These are phyloP conservation scores for Agrochola lychnidis DNA, from an alignment of 2,888 invertebrate species.

Conservation along the genomic window DNA sequence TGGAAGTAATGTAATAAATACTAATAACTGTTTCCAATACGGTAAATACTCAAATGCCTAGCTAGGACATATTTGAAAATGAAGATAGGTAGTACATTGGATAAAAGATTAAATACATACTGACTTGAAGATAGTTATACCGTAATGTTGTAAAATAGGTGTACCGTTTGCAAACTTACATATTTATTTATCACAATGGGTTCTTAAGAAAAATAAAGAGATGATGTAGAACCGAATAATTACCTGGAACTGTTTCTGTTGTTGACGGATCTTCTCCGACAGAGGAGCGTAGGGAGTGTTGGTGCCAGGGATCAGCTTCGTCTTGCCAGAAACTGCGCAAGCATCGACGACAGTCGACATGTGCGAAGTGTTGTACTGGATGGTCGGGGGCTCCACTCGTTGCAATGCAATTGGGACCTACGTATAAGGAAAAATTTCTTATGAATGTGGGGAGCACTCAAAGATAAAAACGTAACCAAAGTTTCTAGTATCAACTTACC, in stretches of 20 bases:
- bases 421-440: slow-evolving; percentile 48
- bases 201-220: neutral
- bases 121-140: neutral
- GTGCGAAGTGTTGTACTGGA: slow-evolving; percentile 83
- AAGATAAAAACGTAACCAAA: slow-evolving; percentile 57
- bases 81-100: neutral
- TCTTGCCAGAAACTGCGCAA: slow-evolving; percentile 78
- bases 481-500: slow-evolving; percentile 75
- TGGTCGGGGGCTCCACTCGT: slow-evolving; percentile 84
- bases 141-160: neutral
- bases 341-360: slow-evolving; percentile 85
- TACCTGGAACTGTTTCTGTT: slow-evolving; percentile 86
- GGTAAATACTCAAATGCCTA: neutral
- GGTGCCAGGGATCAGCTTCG: slow-evolving; percentile 84
- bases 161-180: neutral
- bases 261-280: slow-evolving; percentile 78
- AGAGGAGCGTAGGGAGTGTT: slow-evolving; percentile 83
- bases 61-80: slow-evolving; percentile 10
- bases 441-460: slow-evolving; percentile 9
- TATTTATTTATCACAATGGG: neutral
- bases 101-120: neutral
- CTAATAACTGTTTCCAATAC: neutral
- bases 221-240: slow-evolving; percentile 21
- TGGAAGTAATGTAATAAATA: neutral
- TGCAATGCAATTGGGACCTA: slow-evolving; percentile 87